Conservation (phyloP, 2,888 invertebrate genomes). For the Aromia moschata region DNA sequence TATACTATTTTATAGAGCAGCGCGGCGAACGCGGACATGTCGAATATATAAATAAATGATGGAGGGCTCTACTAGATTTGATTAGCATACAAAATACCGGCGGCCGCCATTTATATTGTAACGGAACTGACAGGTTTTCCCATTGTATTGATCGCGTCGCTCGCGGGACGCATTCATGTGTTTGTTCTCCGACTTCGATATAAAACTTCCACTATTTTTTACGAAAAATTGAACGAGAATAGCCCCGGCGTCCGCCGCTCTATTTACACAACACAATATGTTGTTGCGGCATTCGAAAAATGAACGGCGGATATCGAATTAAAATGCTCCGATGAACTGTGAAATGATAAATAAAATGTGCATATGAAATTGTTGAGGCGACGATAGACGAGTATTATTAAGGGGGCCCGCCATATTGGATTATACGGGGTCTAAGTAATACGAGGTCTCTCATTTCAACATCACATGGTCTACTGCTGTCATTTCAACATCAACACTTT, state of each 20-base stretch:
- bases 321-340: no score
- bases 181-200: constrained; percentile 1
- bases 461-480: no score
- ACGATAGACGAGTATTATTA: no score
- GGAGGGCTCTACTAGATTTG: constrained; percentile 2
- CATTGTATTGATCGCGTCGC: background rate
- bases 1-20: no score
- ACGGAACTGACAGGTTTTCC: constrained; percentile 2
- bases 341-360: no score
- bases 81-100: constrained; percentile 2
- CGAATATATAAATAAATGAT: constrained; percentile 2
- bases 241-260: background rate
- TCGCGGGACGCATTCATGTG: background rate
- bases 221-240: background rate
- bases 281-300: no score
- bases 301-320: no score
- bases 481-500: no score
- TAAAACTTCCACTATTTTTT: background rate
- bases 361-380: no score
- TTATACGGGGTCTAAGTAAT: no score
- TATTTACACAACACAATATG: background rate
- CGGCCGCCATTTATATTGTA: constrained; percentile 2
- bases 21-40: background rate
- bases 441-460: no score
- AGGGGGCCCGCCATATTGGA: no score